Conservation (phyloP, 2,797 vertebrate genomes). For the Zalophus californianus region DNA sequence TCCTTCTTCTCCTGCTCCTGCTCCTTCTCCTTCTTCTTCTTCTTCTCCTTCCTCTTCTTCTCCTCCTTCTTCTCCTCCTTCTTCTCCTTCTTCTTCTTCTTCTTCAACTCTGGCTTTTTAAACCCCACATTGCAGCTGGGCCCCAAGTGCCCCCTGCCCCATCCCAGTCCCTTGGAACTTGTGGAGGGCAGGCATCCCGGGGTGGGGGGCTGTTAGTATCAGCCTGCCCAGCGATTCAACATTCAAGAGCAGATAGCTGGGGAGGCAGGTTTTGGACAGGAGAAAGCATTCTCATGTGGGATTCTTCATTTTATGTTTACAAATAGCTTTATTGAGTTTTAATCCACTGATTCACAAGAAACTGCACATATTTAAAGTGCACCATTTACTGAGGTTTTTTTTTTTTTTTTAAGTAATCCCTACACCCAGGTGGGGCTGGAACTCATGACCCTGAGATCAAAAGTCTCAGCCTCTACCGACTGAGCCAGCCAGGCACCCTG, state of each 20-base stretch:
- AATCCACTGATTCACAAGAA: rapidly evolving
- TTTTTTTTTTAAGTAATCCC: not conserved
- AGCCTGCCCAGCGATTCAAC: not conserved
- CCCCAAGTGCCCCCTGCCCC: too few species aligned
- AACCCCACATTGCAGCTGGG: not conserved
- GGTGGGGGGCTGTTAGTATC: not conserved
- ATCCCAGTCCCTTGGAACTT: too few species aligned
- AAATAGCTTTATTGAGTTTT: not conserved
- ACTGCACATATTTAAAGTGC: not conserved
- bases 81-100: too few species aligned
- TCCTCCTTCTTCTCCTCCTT: too few species aligned
- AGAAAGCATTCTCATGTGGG: not conserved
- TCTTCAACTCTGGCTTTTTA: not conserved
- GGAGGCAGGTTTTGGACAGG: not conserved
- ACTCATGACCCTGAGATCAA: not conserved
- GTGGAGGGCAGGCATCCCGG: not conserved
- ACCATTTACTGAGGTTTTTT: not conserved
- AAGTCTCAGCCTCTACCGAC: not conserved
- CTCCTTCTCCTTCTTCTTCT: too few species aligned
- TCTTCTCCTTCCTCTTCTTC: rapidly evolving
- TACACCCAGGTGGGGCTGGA: not conserved
- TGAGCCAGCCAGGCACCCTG: not conserved
- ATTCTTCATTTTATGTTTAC: too few species aligned
- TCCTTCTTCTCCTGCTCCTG: too few species aligned
- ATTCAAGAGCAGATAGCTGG: not conserved